Evolutionary conservation across 2,888 invertebrate genomes (phyloP).

Genomic region (Tachina lurida): DNA sequence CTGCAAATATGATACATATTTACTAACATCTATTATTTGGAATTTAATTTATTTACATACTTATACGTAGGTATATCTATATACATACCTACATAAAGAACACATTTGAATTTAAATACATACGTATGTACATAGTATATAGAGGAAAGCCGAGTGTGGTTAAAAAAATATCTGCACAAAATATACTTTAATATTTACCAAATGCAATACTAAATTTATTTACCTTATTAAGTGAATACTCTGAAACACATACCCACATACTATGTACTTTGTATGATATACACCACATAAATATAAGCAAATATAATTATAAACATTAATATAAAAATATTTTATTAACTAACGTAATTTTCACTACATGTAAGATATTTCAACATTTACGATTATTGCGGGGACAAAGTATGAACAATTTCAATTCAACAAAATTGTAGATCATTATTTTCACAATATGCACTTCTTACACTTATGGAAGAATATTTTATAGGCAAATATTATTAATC

Average conservation of each 20-base stretch:
- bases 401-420: neutral
- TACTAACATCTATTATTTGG: neutral
- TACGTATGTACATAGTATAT: neutral
- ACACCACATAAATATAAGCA: neutral
- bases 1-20: neutral
- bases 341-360: neutral
- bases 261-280: neutral
- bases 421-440: neutral
- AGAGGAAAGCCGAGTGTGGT: neutral
- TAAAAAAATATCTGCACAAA: neutral
- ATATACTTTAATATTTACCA: neutral
- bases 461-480: neutral
- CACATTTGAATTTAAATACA: neutral
- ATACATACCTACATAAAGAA: neutral
- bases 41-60: neutral
- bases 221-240: neutral
- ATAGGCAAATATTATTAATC: neutral
- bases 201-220: neutral
- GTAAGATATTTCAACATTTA: neutral
- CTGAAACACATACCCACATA: neutral
- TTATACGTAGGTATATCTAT: neutral
- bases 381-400: neutral
- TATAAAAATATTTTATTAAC: constrained; percentile 15
- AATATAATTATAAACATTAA: neutral
- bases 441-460: constrained; percentile 16